Base-by-base conservation (phyloP, 2,888 invertebrate genomes). In the Clitarchus hookeri region DNA sequence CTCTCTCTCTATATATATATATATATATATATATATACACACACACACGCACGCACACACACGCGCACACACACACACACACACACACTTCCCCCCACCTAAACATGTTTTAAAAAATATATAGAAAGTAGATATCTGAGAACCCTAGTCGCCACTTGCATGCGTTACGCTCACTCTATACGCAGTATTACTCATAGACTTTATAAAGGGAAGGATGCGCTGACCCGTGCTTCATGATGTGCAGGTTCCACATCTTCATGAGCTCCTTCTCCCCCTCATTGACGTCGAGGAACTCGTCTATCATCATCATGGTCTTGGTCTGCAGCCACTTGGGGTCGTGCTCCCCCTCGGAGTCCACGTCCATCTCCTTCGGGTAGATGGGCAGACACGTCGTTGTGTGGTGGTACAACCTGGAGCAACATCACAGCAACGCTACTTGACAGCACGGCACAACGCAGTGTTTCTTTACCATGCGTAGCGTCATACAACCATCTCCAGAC, bases 231-330 rank as follows among this genome's bases (percentile, higher is more conserved):
- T 97, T 97, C 98, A 99, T 98, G 16, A 98, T 96, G 92, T 99
- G 98, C 12, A 98, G 93, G 92, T 99, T 99, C 99, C 99, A 99
- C 95, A 99, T 95, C 91, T 98, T 99, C 98, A 99, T 99, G 82
- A 99, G 92, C 90, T 98, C 98, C 90, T 99, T 99, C 91, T 99
- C 99, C 0, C 98, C 98, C 90, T 98, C 98, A 91, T 99, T 99
- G n/a, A 99, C 99, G 91, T 99, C 99, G 0, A 98, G 98, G 91
- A 99, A 99, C 90, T 99, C 99, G 91, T 99, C 98, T 85, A 99
- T 98, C 98, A 99, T 98, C 97, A 97, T 97, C 94, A 96, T 96
- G 0, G 98, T 98, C 91, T 98, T 98, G 88, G 96, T 96, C 89
- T 96, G 96, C 85, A 99, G 93, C 99, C 99, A 99, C 88, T 97